Percentiles rank a stretch among this genome's conserved stretches.
phyloP scores from a whole-genome alignment of 2,797 vertebrate genomes.

The Poeciliopsis gracilis region DNA sequence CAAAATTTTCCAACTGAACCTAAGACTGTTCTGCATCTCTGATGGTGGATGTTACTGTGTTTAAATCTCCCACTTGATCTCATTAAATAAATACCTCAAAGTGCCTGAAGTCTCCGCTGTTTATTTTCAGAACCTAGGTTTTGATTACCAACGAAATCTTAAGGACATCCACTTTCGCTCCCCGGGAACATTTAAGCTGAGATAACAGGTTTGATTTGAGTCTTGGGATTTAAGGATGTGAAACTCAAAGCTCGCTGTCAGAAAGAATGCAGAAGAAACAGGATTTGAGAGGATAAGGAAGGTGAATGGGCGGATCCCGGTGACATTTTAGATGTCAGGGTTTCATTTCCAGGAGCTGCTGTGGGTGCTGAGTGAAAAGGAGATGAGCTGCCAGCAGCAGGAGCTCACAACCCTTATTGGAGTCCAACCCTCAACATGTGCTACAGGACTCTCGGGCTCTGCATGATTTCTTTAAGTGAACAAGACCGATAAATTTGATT shows the following conservation, averaged over 20 bases:
- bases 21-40: neutral
- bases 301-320: slow-evolving; percentile 31
- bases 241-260: slow-evolving; percentile 54
- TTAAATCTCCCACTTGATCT: neutral
- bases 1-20: neutral
- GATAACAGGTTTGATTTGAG: slow-evolving; percentile 39
- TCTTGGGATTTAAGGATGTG: slow-evolving; percentile 34
- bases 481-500: neutral
- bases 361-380: slow-evolving; percentile 62
- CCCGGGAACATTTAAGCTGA: slow-evolving; percentile 10
- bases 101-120: neutral
- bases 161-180: slow-evolving; percentile 18
- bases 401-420: slow-evolving; percentile 33
- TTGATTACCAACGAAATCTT: slow-evolving; percentile 28
- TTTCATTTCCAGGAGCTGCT: slow-evolving; percentile 54
- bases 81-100: neutral
- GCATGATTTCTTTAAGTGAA: neutral
- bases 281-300: slow-evolving; percentile 37
- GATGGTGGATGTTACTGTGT: neutral
- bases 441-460: neutral
- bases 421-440: slow-evolving; percentile 21
- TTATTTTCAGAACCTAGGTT: neutral
- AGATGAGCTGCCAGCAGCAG: slow-evolving; percentile 55
- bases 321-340: slow-evolving; percentile 63
- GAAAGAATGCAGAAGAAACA: slow-evolving; percentile 32